Conservation (phyloP, 2,888 invertebrate genomes). For the Microplitis manilae region DNA sequence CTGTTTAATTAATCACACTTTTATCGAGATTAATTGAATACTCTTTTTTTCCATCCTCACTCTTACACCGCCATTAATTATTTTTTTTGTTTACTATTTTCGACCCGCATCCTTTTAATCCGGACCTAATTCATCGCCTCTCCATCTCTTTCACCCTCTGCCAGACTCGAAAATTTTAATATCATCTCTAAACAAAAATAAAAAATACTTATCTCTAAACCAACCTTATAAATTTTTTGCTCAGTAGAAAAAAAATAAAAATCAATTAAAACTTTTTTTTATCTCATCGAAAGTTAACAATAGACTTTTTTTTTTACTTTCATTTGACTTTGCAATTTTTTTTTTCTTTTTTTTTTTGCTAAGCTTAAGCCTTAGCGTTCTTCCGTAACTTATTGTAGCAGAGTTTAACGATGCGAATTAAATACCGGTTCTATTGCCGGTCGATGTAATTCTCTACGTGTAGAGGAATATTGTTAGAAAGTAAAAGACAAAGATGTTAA, state of each 20-base stretch:
- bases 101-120: conserved; percentile 12
- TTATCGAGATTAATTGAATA: not conserved
- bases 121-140: not conserved
- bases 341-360: conserved; percentile 18
- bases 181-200: too few species aligned
- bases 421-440: conserved; percentile 13
- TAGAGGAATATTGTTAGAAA: not conserved
- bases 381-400: conserved; percentile 5
- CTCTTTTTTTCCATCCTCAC: not conserved
- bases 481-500: not conserved
- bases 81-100: not conserved
- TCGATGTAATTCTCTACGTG: conserved; percentile 21
- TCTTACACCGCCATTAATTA: not conserved
- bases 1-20: not conserved
- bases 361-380: conserved; percentile 12
- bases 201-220: not conserved
- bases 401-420: conserved; percentile 19
- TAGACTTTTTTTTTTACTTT: conserved; percentile 12
- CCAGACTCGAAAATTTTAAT: too few species aligned
- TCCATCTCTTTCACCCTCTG: not conserved
- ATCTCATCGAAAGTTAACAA: conserved; percentile 22
- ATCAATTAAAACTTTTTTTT: conserved; percentile 12
- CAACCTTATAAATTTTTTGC: not conserved
- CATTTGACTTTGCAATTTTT: conserved; percentile 6
- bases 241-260: not conserved